These are phyloP conservation scores for Scyliorhinus canicula DNA, from an alignment of 2,797 vertebrate genomes.

Conservation along the genomic window DNA sequence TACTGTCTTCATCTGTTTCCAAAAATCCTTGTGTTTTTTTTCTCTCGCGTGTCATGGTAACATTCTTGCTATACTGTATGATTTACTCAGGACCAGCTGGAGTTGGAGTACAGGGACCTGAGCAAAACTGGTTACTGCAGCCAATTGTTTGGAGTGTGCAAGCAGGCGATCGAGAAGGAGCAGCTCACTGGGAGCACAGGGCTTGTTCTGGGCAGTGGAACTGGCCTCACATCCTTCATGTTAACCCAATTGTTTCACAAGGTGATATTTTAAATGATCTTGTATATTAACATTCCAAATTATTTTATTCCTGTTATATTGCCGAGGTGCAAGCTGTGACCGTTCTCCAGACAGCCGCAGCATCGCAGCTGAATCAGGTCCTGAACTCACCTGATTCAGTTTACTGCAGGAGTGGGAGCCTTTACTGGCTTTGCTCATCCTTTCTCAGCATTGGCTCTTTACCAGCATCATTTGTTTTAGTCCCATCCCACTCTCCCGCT, in stretches of 20 bases:
- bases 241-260: not conserved
- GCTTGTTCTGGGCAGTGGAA: slow-evolving; percentile 25
- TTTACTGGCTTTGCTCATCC: not conserved
- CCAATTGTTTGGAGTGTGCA: slow-evolving; percentile 4
- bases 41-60: not conserved
- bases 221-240: slow-evolving; percentile 1
- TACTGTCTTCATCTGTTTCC: no score
- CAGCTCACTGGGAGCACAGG: not conserved
- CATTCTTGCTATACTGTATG: not conserved
- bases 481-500: not conserved
- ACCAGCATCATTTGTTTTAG: not conserved
- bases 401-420: not conserved
- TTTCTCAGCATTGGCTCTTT: not conserved
- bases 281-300: not conserved
- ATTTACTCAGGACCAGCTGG: slow-evolving; percentile 20
- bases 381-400: not conserved
- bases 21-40: no score
- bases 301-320: not conserved
- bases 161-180: not conserved
- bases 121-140: not conserved
- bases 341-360: no score
- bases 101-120: slow-evolving; percentile 8
- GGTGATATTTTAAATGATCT: not conserved
- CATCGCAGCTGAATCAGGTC: not conserved
- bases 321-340: not conserved